phyloP scores from a whole-genome alignment of 2,888 invertebrate genomes.

The Sesia apiformis region DNA sequence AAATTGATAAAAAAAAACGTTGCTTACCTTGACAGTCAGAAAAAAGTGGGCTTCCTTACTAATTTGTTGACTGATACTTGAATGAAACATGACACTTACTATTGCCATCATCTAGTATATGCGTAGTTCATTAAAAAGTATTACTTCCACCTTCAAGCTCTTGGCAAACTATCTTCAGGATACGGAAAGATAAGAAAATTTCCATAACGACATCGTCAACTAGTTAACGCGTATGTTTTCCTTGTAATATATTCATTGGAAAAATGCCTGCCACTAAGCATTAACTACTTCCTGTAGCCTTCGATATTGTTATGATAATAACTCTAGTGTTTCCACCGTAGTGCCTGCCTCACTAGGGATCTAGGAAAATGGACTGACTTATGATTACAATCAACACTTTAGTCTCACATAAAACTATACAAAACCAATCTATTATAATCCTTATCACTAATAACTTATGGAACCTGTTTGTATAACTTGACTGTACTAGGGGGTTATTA shows the following conservation, averaged over 20 bases:
- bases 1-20: too few relatives aligned
- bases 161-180: neutral
- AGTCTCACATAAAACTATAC: too few relatives aligned
- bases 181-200: neutral
- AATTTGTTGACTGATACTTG: too few relatives aligned
- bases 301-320: conserved; percentile 31
- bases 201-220: neutral
- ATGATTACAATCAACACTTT: too few relatives aligned
- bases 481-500: too few relatives aligned
- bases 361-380: neutral
- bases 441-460: too few relatives aligned
- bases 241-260: conserved; percentile 2
- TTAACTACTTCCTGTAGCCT: conserved; percentile 20
- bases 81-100: too few relatives aligned
- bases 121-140: neutral
- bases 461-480: too few relatives aligned
- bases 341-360: conserved; percentile 6
- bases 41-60: too few relatives aligned
- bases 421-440: too few relatives aligned
- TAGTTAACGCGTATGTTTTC: neutral
- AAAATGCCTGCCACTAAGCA: neutral
- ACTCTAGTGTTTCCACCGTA: conserved; percentile 8
- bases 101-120: too few relatives aligned
- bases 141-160: neutral
- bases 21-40: too few relatives aligned